Base-by-base conservation (phyloP, 2,888 invertebrate species). In the Altica lythri region DNA sequence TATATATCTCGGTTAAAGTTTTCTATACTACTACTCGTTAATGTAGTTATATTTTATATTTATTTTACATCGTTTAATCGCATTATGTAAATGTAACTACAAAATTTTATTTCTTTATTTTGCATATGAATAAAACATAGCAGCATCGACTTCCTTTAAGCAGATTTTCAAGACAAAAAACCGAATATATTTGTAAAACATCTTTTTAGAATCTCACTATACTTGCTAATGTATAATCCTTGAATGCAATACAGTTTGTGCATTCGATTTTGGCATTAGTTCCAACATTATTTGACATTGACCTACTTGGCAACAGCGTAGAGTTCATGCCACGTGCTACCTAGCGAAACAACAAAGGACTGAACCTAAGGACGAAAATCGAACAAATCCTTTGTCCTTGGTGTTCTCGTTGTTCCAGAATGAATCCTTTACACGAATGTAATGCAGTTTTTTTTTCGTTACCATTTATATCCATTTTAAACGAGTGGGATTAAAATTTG, bases 341-440 rank as follows among this genome's bases (percentile, higher is more conserved):
- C 40, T 27, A 51, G 52, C 50, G 46, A 55, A 63, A 61, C 62
- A 63, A 60, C 60, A 65, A 66, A 67, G 67, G 66, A 64, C 53
- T 55, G 59, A 64, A 46, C 56, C 59, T 69, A 72, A 70, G 71
- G 72, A 64, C 66, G 65, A 72, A 64, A 71, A 64, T 71, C 63
- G 73, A 60, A 55, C 68, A 64, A 63, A 67, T 73, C 69, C 72
- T 72, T 72, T 73, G 73, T 73, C 72, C 71, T 72, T 72, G 69
- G 13, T 13, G 30, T 19, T 29, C 13, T 30, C 18, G 18, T 40
- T 13, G 22, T 17, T 13, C 25, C 16, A 14, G 30, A 45, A 45
- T 32, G n/a, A 2, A 16, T 43, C 18, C 14, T 22, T 9, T 25
- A n/a, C 25, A 46, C 16, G 16, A 35, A 46, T 46, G 46, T 35